Evolutionary conservation across 2,797 vertebrate species (phyloP), one percentile per base, ranked within the genome.

Genomic region (Tinamus major): DNA sequence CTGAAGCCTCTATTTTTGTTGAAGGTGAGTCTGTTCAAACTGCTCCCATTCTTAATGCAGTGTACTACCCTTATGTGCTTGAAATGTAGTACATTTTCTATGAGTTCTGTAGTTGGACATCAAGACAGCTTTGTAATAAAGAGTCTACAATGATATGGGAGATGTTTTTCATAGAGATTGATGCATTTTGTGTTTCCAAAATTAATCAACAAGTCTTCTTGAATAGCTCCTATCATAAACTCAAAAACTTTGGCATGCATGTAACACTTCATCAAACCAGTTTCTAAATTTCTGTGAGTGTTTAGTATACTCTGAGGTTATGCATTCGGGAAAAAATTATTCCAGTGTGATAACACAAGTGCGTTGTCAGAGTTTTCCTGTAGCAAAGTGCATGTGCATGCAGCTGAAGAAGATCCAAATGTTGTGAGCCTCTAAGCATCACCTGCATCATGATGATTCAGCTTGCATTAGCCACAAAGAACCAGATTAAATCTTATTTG

Each of bases 1-100:
- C 98, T 18, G 97, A 98, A 93, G 98, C 98, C 29, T 97, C 97
- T n/a, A 48, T 99, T 92, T 97, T 94, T 92, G 93, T 98, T 81
- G 97, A 98, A 98, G 98, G 98, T 98, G 95, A 96, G 96, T 95
- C 18, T 80, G 17, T 48, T 79, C 39, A 70, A 87, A 42, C 17
- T 21, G 27, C 33, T 14, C 19, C 8, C 75, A 16, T 11, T 31
- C 35, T 26, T 49, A 39, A 21, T 17, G 17, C 49, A 71, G 33
- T 6, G 4, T 1, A 20, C 58, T 48, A 26, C 21, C 18, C 59
- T 42, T 29, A 13, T 37, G 35, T 27, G 7, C 31, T 68, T 75
- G 44, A 76, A 79, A 37, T 1, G 2, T 46, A 29, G 55, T 6
- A 7, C 1, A 0, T 55, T 78, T 68, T 72, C 63, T 72, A 17